These are phyloP conservation scores for Caenorhabditis becei DNA, from an alignment of 2,888 invertebrate genomes.

Conservation along the genomic window DNA sequence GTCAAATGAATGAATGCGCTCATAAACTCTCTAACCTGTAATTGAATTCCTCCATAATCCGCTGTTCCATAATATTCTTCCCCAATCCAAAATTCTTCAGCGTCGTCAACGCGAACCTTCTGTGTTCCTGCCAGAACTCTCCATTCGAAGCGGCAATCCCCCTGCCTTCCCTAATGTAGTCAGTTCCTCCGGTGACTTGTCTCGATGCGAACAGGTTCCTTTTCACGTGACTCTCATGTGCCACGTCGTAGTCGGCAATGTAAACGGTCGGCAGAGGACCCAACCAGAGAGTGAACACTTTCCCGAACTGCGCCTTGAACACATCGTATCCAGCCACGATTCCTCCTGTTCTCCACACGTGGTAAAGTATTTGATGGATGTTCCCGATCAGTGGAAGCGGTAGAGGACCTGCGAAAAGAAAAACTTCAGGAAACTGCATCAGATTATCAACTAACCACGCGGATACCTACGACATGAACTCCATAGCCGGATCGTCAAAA, in stretches of 20 bases:
- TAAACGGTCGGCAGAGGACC: conserved; percentile 49
- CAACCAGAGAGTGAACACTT: conserved; percentile 56
- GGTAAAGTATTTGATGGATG: conserved; percentile 27
- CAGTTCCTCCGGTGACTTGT: conserved; percentile 9
- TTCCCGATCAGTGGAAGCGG: conserved; percentile 51
- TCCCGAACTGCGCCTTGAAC: conserved; percentile 32
- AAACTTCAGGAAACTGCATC: too few relatives aligned
- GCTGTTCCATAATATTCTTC: conserved; percentile 63
- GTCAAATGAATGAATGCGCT: too few relatives aligned
- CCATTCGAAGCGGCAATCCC: conserved; percentile 57
- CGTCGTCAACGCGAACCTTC: conserved; percentile 58
- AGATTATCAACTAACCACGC: too few relatives aligned
- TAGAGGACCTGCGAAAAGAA: conserved; percentile 33
- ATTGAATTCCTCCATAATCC: conserved; percentile 55
- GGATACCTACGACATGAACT: too few relatives aligned
- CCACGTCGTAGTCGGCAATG: conserved; percentile 52
- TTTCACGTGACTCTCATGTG: conserved; percentile 42
- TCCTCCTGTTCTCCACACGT: conserved; percentile 22
- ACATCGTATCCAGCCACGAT: conserved; percentile 18
- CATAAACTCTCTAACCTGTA: background rate
- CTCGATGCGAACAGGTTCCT: conserved; percentile 24
- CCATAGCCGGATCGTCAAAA: too few relatives aligned
- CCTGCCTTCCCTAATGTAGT: conserved; percentile 35
- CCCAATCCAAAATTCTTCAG: conserved; percentile 62
- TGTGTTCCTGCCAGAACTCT: conserved; percentile 57